Evolutionary conservation across 2,797 vertebrate genomes (phyloP).

Genomic region (Galagoides demidoff): DNA sequence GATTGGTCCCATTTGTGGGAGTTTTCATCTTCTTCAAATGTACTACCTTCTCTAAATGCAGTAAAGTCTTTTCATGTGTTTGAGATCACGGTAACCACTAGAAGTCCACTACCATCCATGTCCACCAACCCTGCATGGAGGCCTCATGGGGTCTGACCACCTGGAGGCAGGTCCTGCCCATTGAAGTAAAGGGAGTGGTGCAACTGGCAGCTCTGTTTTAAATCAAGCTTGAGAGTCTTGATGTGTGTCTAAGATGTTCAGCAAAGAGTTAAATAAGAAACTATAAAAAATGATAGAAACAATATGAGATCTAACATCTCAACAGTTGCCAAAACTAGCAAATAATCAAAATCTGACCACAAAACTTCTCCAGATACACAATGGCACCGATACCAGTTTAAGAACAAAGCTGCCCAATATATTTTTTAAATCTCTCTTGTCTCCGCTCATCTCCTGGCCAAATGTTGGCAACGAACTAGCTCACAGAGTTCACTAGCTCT

Average conservation of each 20-base stretch:
- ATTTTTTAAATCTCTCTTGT: conserved; percentile 62
- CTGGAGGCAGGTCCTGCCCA: not conserved
- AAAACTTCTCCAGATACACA: conserved; percentile 72
- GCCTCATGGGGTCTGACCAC: rapidly evolving
- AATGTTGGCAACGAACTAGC: conserved; percentile 67
- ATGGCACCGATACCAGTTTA: conserved; percentile 48
- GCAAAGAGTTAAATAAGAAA: conserved; percentile 75
- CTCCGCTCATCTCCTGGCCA: conserved; percentile 66
- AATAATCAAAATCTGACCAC: conserved; percentile 76
- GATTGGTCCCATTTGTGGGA: too few relatives aligned
- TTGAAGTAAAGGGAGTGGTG: not conserved
- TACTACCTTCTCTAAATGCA: not conserved
- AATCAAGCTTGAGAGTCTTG: conserved; percentile 45
- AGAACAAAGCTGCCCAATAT: conserved; percentile 69
- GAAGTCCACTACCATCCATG: not conserved
- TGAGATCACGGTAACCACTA: not conserved
- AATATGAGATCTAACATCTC: conserved; percentile 71
- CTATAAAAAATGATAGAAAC: conserved; percentile 76
- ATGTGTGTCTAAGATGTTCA: not conserved
- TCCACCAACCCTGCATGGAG: rapidly evolving
- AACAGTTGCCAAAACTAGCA: conserved; percentile 80
- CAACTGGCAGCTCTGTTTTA: conserved; percentile 34
- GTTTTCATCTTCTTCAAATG: not conserved
- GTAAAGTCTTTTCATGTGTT: not conserved
- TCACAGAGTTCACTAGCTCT: too few relatives aligned